Conservation (phyloP, 1,140 invertebrate genomes). For the Leptopilina boulardi region DNA sequence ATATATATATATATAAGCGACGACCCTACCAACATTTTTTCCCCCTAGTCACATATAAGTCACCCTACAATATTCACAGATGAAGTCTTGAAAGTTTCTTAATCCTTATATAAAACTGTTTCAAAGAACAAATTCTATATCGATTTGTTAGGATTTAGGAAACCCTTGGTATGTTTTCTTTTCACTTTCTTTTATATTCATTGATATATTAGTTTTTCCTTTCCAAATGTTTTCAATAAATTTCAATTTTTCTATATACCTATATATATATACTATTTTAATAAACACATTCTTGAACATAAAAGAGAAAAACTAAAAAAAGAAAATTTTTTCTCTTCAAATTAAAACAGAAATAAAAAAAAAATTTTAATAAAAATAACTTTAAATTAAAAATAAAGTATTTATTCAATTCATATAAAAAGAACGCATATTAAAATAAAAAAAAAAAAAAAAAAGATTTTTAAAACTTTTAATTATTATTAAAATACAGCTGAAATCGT, state of each 20-base stretch:
- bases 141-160: not conserved
- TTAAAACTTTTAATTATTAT: too few relatives aligned
- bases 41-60: not conserved
- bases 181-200: constrained; percentile 18
- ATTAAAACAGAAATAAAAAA: too few relatives aligned
- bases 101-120: constrained; percentile 11
- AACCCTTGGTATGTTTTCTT: constrained; percentile 1
- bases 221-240: not conserved
- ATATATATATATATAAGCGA: not conserved
- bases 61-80: constrained; percentile 12
- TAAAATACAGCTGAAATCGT: not conserved
- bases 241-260: not conserved
- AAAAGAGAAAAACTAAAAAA: too few relatives aligned
- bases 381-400: too few relatives aligned
- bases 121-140: constrained; percentile 7
- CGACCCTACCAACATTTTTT: not conserved
- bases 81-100: constrained; percentile 17
- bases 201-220: not conserved
- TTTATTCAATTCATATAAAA: too few relatives aligned
- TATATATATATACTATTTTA: not conserved
- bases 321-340: too few relatives aligned
- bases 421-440: not conserved
- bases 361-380: too few relatives aligned
- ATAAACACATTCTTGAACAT: too few relatives aligned
- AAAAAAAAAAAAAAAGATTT: not conserved